A percentile compares a stretch with the other conserved stretches of the same genome.
phyloP scores from a whole-genome alignment of 2,113 vertebrate genomes.

The Sterrhoptilus dennistouni region DNA sequence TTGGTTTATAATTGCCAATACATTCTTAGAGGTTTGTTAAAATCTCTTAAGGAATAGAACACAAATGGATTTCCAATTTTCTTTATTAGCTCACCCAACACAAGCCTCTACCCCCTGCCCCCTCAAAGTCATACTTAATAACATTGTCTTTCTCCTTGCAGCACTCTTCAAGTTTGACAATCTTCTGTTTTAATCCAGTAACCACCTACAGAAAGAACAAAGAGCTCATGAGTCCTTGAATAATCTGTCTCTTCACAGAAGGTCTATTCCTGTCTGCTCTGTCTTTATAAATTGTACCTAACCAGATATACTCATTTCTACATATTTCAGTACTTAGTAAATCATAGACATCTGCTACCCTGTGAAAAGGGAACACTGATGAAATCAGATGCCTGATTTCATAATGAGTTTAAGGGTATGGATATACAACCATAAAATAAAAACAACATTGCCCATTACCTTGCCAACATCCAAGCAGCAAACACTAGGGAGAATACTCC shows the following conservation, averaged over 20 bases:
- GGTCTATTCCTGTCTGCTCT: not conserved
- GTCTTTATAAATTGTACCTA: not conserved
- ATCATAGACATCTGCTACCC: not conserved
- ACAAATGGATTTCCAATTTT: not conserved
- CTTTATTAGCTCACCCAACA: not conserved
- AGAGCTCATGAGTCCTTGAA: not conserved
- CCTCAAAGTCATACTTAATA: constrained; percentile 74
- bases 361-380: not conserved
- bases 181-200: constrained; percentile 86
- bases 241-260: not conserved
- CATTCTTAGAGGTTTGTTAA: not conserved
- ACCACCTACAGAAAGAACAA: constrained; percentile 76
- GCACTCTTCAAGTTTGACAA: constrained; percentile 89
- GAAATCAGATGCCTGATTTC: not conserved
- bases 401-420: not conserved
- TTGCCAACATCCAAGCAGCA: not conserved
- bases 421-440: not conserved
- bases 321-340: not conserved
- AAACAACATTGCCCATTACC: not conserved
- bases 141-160: constrained; percentile 87
- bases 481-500: not conserved
- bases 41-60: not conserved
- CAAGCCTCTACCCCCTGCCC: not conserved
- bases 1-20: not conserved
- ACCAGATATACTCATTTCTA: not conserved